Base-by-base conservation (phyloP, 2,797 vertebrate genomes). In the Acomys russatus region DNA sequence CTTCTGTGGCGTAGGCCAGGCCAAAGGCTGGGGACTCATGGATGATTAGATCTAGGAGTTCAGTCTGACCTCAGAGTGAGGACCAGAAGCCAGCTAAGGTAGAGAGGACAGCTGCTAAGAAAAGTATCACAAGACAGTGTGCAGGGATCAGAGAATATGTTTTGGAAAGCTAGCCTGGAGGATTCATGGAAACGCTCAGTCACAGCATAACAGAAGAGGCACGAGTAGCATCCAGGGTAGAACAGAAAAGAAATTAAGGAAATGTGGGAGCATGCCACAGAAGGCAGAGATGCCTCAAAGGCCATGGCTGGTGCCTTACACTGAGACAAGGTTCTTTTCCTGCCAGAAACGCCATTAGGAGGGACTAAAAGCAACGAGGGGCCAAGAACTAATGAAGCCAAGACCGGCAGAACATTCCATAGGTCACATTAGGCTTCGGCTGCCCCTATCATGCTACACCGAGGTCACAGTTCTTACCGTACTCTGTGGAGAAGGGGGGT, bases 101-200 rank as follows among this genome's bases (percentile, higher is more conserved):
- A 92, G 49, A 88, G 95, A 86, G 77, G 92, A 33, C 0, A 3
- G 25, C 87, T 33, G 3, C 56, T n/a, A 77, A 88, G 84, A 74
- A 92, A 93, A 90, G 44, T 17, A 88, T 88, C 30, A 4, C 38
- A 5, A 23, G 28, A 18, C 49, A 84, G 1, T 18, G 17, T 30
- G 38, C 18, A 63, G 61, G 38, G 56, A 88, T 96, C 56, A 70
- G 93, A 94, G 79, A 84, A 25, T 73, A 82, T 94, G 66, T 87
- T 88, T 51, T 30, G 68, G 91, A 91, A 91, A 61, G 76, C 22
- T 56, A 17, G 68, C 20, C 44, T 63, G 38, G 85, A 86, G 96
- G 88, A 90, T 92, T 93, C 89, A 83, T 90, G 88, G 76, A 95
- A 79, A 22, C 90, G 54, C 79, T 93, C 63, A 28, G 38, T 93